Evolutionary conservation across 2,113 vertebrate species (phyloP).

Genomic region (Zapornia atra): DNA sequence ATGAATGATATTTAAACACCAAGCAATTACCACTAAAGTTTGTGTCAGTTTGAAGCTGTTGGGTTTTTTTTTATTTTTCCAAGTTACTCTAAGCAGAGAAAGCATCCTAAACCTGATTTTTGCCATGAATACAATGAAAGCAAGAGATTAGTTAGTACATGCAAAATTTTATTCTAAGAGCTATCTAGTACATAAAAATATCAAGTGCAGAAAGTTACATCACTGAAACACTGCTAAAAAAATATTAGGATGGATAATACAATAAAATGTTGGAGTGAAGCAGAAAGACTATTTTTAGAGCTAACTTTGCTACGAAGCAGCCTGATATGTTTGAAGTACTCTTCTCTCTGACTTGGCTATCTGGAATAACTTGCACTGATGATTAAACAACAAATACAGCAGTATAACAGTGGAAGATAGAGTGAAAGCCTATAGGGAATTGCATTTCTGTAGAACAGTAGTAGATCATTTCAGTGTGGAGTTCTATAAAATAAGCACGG

Average conservation of each 20-base stretch:
- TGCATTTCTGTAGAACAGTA: background rate
- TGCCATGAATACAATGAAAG: background rate
- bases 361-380: background rate
- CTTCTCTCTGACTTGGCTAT: background rate
- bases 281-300: background rate
- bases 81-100: background rate
- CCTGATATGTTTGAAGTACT: background rate
- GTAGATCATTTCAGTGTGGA: background rate
- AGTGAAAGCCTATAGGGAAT: background rate
- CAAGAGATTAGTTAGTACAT: background rate
- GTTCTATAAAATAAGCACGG: background rate
- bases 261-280: background rate
- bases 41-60: background rate
- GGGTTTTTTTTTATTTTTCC: background rate
- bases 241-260: background rate
- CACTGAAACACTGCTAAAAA: background rate
- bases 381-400: background rate
- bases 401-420: background rate
- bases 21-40: background rate
- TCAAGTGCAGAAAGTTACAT: background rate
- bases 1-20: background rate
- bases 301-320: background rate
- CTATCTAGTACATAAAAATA: background rate
- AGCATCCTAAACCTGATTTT: background rate
- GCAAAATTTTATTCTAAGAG: background rate